A percentile compares a stretch with the other conserved stretches of the same genome.
These are phyloP conservation scores for Machimus rusticus DNA, from an alignment of 2,888 invertebrate genomes.

Conservation along the genomic window DNA sequence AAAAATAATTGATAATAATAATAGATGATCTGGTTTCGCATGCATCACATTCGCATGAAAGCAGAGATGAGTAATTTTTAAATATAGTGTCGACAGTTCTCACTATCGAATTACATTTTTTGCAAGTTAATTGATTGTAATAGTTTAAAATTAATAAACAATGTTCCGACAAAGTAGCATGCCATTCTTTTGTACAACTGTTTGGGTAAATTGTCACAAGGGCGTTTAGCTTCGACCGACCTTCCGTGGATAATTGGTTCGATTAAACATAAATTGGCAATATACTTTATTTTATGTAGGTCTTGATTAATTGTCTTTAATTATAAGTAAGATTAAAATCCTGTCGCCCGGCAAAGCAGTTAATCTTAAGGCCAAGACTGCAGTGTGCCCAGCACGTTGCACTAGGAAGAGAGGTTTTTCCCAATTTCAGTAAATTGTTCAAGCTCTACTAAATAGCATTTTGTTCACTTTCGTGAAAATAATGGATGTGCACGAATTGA, in stretches of 20 bases:
- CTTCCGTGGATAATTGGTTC: background rate
- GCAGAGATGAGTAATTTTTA: background rate
- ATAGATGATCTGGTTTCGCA: background rate
- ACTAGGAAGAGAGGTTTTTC: background rate
- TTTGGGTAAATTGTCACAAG: background rate
- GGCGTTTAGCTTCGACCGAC: background rate
- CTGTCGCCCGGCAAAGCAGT: background rate
- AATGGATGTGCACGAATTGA: background rate
- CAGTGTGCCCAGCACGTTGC: background rate
- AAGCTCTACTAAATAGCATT: background rate
- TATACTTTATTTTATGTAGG: background rate
- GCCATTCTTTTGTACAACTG: background rate
- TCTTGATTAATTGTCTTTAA: background rate
- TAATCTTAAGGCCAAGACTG: background rate
- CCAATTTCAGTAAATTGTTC: background rate
- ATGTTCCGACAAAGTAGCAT: background rate
- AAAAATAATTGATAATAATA: background rate
- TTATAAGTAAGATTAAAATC: background rate
- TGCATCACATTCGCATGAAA: background rate
- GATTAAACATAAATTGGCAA: background rate
- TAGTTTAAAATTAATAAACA: background rate
- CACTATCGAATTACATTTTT: background rate
- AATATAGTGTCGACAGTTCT: background rate
- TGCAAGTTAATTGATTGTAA: background rate
- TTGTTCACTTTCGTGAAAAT: background rate